Conservation (phyloP, 92 coral and sea anemone species). For the Paramuricea clavata region DNA sequence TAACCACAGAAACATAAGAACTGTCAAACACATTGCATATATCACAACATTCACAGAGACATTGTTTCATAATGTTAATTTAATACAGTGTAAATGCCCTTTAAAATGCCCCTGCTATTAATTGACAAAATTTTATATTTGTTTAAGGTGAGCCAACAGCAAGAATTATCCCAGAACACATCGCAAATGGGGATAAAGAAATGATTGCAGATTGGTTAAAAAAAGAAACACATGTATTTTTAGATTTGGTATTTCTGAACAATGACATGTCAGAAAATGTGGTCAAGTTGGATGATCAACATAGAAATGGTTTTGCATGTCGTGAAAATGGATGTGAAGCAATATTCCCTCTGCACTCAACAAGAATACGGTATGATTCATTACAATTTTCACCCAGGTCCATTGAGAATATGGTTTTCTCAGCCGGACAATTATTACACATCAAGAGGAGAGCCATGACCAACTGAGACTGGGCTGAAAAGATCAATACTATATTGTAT, state of each 20-base stretch:
- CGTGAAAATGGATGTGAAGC: slow-evolving; percentile 29
- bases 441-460: no score
- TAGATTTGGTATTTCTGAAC: slow-evolving; percentile 37
- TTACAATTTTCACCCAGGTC: background rate
- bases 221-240: slow-evolving; percentile 46
- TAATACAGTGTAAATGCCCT: background rate
- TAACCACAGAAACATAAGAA: no score
- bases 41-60: background rate
- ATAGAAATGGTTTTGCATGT: slow-evolving; percentile 54
- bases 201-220: slow-evolving; percentile 42
- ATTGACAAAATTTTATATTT: background rate
- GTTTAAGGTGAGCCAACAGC: slow-evolving; percentile 30
- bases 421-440: no score
- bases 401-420: background rate
- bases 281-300: slow-evolving; percentile 43
- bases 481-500: no score
- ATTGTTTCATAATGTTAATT: background rate
- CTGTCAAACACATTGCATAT: no score
- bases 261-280: slow-evolving; percentile 42
- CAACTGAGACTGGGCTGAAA: no score
- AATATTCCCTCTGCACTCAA: slow-evolving; percentile 51
- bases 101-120: background rate
- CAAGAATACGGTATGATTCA: slow-evolving; percentile 41
- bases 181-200: slow-evolving; percentile 27
- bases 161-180: slow-evolving; percentile 34